Conservation (phyloP, 2,888 invertebrate species). For the Lumbricus terrestris region DNA sequence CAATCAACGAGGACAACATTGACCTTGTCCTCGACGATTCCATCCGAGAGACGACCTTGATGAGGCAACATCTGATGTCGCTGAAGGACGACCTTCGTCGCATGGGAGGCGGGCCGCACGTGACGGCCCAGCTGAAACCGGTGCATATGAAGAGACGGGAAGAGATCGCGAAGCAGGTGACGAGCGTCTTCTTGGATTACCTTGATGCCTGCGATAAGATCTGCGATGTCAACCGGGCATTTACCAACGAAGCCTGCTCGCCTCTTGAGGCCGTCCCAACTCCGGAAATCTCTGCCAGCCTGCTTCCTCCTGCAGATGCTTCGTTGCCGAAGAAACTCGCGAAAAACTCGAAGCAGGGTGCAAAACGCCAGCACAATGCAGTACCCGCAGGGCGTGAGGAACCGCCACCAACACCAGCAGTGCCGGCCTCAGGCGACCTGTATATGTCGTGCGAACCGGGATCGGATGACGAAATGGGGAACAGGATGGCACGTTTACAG, state of each 20-base stretch:
- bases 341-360: neutral
- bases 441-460: slow-evolving; percentile 31
- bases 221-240: slow-evolving; percentile 14
- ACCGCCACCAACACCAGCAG: neutral
- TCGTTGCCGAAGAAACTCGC: neutral
- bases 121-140: slow-evolving; percentile 7
- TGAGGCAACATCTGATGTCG: slow-evolving; percentile 22
- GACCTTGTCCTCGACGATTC: slow-evolving; percentile 23
- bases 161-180: slow-evolving; percentile 28
- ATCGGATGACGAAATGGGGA: slow-evolving; percentile 28
- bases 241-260: neutral
- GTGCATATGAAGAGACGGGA: slow-evolving; percentile 21
- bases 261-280: neutral
- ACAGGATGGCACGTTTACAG: neutral
- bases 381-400: neutral
- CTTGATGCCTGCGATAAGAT: slow-evolving; percentile 28
- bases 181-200: slow-evolving; percentile 25
- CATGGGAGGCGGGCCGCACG: slow-evolving; percentile 10
- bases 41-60: slow-evolving; percentile 13
- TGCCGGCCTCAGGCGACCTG: slow-evolving; percentile 24
- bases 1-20: slow-evolving; percentile 29
- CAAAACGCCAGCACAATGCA: neutral
- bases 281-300: neutral
- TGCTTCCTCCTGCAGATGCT: neutral
- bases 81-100: slow-evolving; percentile 30